These are phyloP conservation scores for Poeciliopsis presidionis DNA, from an alignment of 2,797 vertebrate species.

Conservation along the genomic window DNA sequence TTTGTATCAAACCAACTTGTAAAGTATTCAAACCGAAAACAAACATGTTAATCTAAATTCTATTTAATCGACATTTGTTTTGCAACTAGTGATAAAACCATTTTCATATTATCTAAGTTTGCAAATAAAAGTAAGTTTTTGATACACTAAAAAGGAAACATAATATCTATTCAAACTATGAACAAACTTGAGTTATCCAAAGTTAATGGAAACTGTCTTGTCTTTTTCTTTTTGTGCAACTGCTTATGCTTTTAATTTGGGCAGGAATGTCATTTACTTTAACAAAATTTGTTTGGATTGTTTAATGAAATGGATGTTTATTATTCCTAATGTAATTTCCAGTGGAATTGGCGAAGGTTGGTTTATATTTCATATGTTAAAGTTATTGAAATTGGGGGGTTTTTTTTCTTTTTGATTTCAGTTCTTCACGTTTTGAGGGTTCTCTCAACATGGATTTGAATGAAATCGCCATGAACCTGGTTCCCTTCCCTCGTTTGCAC, in stretches of 20 bases:
- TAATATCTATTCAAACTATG: not conserved
- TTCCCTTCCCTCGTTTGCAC: slow-evolving; percentile 94
- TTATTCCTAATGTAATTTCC: too few species aligned
- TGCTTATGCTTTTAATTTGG: too few species aligned
- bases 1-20: not conserved
- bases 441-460: slow-evolving; percentile 98
- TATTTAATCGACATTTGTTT: not conserved
- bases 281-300: too few species aligned
- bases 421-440: slow-evolving; percentile 95
- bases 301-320: too few species aligned
- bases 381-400: too few species aligned
- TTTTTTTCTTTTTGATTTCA: slow-evolving; percentile 58
- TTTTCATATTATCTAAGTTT: not conserved
- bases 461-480: slow-evolving; percentile 97
- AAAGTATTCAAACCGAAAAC: not conserved
- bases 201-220: not conserved
- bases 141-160: not conserved
- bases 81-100: not conserved
- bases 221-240: too few species aligned
- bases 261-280: too few species aligned
- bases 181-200: not conserved
- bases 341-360: too few species aligned
- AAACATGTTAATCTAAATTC: not conserved
- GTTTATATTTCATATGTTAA: too few species aligned
- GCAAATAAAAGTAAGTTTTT: not conserved